Evolutionary conservation across 2,797 vertebrate genomes (phyloP), one percentile per base, ranked within the genome.

Genomic region (Bradypodion ventrale): DNA sequence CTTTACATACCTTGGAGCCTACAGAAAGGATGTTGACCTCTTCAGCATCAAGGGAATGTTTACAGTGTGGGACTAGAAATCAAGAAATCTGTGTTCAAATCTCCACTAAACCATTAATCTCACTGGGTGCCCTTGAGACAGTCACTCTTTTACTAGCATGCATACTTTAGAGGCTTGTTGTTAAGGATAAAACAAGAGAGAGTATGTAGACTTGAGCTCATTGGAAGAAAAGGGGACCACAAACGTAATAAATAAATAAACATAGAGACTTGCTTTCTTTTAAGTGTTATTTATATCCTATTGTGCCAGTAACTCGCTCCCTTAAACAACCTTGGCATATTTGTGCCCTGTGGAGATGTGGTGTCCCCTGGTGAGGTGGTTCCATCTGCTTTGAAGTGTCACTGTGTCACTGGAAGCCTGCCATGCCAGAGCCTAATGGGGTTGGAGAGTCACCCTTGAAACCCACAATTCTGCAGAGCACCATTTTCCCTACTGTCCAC

Each of bases 351-450:
- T 35, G 49, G 63, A 59, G n/a, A 40, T 77, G 49, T 75, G n/a
- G 69, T 83, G 63, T 83, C 49, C 63, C 63, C 63, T 83, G 19
- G 74, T 21, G 40, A 69, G 65, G 29, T n/a, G 7, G 65, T 63
- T 70, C 59, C 42, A 74, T 82, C 59, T 63, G 70, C 80, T 60
- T 59, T 44, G n/a, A 82, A 60, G 49, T 19, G 21, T 32, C 60
- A 52, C 40, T 77, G 65, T 74, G 52, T 63, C 65, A 63, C 37
- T 66, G 60, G 52, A 81, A 52, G 27, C 8, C 15, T 63, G n/a
- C 73, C 65, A 52, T 62, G 65, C 78, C 79, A 70, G 32, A 65
- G 52, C 70, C 65, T 85, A 63, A 76, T 85, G 79, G 79, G n/a
- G 1, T 60, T 80, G 73, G 52, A 70, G 40, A 76, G 73, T n/a